Evolutionary conservation across 2,888 invertebrate species (phyloP).

Genomic region (Pecten maximus): DNA sequence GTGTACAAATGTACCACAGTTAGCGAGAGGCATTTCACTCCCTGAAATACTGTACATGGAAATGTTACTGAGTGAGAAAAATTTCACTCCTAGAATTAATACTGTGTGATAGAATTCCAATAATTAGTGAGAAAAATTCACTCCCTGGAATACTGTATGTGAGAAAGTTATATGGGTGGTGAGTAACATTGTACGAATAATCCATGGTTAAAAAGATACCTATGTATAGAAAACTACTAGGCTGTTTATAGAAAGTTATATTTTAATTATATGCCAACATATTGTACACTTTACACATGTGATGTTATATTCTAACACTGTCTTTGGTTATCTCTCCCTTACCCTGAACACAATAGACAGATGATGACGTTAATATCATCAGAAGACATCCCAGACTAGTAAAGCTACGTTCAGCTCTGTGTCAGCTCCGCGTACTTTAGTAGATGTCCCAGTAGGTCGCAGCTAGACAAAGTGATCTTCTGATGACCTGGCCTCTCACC

Average conservation of each 20-base stretch:
- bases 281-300: neutral
- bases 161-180: neutral
- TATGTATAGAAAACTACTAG: neutral
- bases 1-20: neutral
- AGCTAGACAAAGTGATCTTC: neutral
- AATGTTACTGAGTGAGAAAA: neutral
- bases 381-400: neutral
- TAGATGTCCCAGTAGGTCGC: neutral
- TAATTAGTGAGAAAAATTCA: neutral
- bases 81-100: neutral
- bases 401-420: neutral
- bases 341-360: neutral
- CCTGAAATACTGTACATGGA: neutral
- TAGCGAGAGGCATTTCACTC: neutral
- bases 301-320: neutral
- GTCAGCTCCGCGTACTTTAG: constrained; percentile 1
- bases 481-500: neutral
- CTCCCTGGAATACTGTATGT: neutral
- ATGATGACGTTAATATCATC: neutral
- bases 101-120: neutral
- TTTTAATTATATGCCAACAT: neutral
- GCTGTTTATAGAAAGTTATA: neutral
- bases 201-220: neutral
- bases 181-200: neutral
- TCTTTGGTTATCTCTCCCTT: neutral